Base-by-base conservation (phyloP, 2,797 vertebrate species). In the Platyrinchus mystaceus region DNA sequence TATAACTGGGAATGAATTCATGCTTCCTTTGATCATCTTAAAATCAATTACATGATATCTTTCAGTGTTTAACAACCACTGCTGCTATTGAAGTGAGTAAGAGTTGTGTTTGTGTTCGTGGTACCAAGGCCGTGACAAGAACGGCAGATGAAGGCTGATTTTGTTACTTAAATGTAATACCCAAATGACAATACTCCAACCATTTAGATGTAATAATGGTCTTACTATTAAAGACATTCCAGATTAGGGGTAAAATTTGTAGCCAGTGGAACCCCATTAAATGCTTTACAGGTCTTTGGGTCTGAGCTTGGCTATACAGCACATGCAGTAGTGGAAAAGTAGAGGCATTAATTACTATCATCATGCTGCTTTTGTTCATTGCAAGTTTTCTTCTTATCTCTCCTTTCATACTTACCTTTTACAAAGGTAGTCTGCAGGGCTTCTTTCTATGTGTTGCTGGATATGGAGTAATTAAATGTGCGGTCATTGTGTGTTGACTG, bases 51-150 rank as follows among this genome's bases (percentile, higher is more conserved):
- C 28, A 20, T 17, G 2, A 36, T 43, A 22, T 63, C 56, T 80
- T 87, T 50, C 8, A 28, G 60, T 56, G 37, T 20, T 56, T 73
- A 59, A 30, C 19, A 39, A n/a, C 16, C 23, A 21, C 22, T 39
- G 10, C 22, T 60, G 37, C 37, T 84, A 3, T 34, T 62, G 70
- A 82, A 82, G 63, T 19, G 22, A 56, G 30, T 5, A 17, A 21
- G 24, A 39, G 6, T 15, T 2, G 13, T 2, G 2, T 39, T 43
- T 3, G 2, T 52, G 49, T 46, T 27, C 0, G 0, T 64, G 39
- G n/a, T 47, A n/a, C 32, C 23, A 56, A 49, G 52, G 49, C 58
- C 1, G 0, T 37, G 34, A 52, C 7, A 37, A 50, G 37, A 77
- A 27, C 3, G 10, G n/a, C 6, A n/a, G 23, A 18, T 27, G 27